Evolutionary conservation across 2,888 invertebrate genomes (phyloP), one percentile per base, ranked within the genome.

Genomic region (Xanthia icteritia): DNA sequence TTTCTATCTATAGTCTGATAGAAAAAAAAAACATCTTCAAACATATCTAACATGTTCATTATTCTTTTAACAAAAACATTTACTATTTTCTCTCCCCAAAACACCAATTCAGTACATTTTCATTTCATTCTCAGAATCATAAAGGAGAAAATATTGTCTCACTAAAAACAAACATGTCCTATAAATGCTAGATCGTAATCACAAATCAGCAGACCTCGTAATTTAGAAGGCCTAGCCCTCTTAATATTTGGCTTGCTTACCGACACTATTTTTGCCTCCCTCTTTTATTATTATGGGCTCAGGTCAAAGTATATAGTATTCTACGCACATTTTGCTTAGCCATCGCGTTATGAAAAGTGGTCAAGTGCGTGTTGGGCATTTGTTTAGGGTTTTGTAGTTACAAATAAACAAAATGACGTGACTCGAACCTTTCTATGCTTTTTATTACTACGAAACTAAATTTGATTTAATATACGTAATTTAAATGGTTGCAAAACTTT

Each of bases 261-360:
- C 60, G 48, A 65, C 69, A 75, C 86, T 5, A 77, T 82, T 87
- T 65, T 63, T 67, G 15, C 27, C 31, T 48, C n/a, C n/a, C 48
- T 68, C 56, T n/a, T 45, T n/a, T 66, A 69, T 76, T 75, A 72
- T 27, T 74, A 70, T n/a, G 27, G 27, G 48, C 39, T 67, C 67
- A 73, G 77, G 74, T 79, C 79, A 79, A 67, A 77, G 15, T 56
- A 84, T 82, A 81, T 84, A 79, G 76, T 87, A 88, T 88, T 86
- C 88, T 51, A 20, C 63, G 54, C 82, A 72, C 75, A 86, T 89
- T 84, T 86, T 79, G 85, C 86, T 85, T 83, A 85, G 73, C 81
- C 82, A 72, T 45, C 73, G 64, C 39, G 39, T 56, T 69, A 64
- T 73, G 23, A 73, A 67, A 36, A 66, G 15, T 31, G 56, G 80